Base-by-base conservation (phyloP, 1,140 invertebrate species). In the Campoletis sonorensis region DNA sequence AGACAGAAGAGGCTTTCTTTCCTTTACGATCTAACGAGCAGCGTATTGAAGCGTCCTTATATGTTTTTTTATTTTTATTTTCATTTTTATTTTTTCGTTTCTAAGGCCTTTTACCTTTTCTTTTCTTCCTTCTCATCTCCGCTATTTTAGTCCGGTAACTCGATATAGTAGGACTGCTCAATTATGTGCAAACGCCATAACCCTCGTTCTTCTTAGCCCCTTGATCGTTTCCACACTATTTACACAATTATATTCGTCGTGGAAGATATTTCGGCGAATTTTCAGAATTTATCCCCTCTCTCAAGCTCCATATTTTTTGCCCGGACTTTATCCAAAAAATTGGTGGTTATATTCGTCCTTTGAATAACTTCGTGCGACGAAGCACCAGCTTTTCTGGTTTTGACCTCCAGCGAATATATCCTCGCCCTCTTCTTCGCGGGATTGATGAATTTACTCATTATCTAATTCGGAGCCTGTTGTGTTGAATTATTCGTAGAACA, bases 121-220 rank as follows among this genome's bases (percentile, higher is more conserved):
- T 70, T 45, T 33, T 75, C 26, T 40, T 54, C 45, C 23, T 5
- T 18, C 18, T 33, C 16, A 15, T 33, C 67, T 26, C 21, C 33
- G 26, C 49, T 75, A 27, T 75, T 75, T 75, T 21, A 30, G 45
- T 27, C 45, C 18, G 49, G 72, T 54, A 75, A 75, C 72, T 26
- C 45, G 72, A 75, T 54, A 75, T 54, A 75, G 40, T 75, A 23
- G 45, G 70, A 72, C 70, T 70, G 67, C 67, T 70, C 30, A 70
- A 70, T 70, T 70, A 70, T 70, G 67, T 70, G 67, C 30, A 70
- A 70, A n/a, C 67, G 11, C 67, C 67, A 70, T 33, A 33, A 70
- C 30, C 30, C 67, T 70, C 30, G 1, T 70, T 33, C 67, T 21
- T 70, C 30, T 37, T n/a, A 33, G 51, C 27, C 15, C 7, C 30